Conservation (phyloP, 2,113 vertebrate species). For the Ptilorrhoa leucosticta region DNA sequence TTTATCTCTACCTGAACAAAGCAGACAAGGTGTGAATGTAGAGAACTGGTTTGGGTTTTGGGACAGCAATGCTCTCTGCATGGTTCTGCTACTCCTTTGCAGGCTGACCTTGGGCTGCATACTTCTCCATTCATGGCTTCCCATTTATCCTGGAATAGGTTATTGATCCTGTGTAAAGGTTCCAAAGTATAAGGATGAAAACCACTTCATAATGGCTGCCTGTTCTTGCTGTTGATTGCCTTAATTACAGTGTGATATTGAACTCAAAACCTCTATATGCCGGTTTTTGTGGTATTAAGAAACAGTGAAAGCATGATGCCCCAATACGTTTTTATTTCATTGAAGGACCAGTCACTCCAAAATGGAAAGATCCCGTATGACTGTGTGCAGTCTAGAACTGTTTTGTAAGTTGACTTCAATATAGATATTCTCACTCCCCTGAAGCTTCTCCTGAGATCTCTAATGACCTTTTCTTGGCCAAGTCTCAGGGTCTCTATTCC, state of each 20-base stretch:
- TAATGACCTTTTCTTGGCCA: conserved; percentile 53
- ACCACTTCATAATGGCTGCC: background rate
- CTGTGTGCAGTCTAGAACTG: background rate
- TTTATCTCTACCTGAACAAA: background rate
- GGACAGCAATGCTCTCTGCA: background rate
- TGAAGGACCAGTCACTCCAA: background rate
- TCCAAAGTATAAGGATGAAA: background rate
- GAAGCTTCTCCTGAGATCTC: background rate
- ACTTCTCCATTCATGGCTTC: background rate
- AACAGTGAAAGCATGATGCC: background rate
- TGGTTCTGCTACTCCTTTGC: background rate
- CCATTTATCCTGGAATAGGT: background rate
- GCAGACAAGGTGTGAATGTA: background rate
- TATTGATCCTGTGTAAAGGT: background rate
- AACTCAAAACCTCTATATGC: background rate
- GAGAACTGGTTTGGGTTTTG: background rate
- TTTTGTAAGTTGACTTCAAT: background rate
- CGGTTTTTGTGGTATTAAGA: background rate
- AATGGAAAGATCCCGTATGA: background rate
- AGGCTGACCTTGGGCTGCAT: background rate
- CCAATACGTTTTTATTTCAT: background rate
- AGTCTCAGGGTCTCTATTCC: conserved; percentile 39
- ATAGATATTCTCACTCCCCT: background rate
- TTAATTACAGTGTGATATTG: background rate
- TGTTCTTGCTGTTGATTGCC: background rate